These are phyloP conservation scores for Acanthis flammea DNA, from an alignment of 2,797 vertebrate genomes.

Conservation along the genomic window DNA sequence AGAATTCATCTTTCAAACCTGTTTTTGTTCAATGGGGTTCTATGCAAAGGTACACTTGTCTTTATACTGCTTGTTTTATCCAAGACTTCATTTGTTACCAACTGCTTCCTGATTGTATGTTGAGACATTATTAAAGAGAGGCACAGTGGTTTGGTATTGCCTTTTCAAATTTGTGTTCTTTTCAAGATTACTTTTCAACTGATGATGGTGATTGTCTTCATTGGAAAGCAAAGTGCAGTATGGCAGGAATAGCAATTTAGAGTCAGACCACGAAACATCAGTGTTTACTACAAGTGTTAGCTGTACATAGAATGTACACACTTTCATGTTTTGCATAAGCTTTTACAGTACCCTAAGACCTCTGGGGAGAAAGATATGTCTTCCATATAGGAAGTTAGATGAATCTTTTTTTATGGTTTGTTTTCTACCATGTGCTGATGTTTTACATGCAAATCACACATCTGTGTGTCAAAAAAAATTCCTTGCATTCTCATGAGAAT, in stretches of 20 bases:
- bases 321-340: conserved; percentile 79
- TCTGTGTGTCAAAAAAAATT: conserved; percentile 40
- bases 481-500: conserved; percentile 38
- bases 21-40: neutral
- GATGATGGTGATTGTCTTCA: neutral
- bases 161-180: conserved; percentile 46
- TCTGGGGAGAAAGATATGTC: conserved; percentile 52
- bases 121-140: conserved; percentile 1
- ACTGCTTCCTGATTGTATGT: neutral
- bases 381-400: conserved; percentile 67
- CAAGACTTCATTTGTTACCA: conserved; percentile 7
- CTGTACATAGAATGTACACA: conserved; percentile 72
- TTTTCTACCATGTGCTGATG: conserved; percentile 43
- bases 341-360: conserved; percentile 69
- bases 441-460: conserved; percentile 48
- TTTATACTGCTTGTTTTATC: conserved; percentile 18
- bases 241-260: conserved; percentile 46
- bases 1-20: neutral
- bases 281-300: conserved; percentile 74
- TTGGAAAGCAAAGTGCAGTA: conserved; percentile 15
- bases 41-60: conserved; percentile 70
- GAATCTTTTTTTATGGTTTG: conserved; percentile 44
- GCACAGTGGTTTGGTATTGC: neutral
- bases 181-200: neutral
- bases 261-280: conserved; percentile 69